Base-by-base conservation (phyloP, 2,888 invertebrate genomes). In the Labia minor region DNA sequence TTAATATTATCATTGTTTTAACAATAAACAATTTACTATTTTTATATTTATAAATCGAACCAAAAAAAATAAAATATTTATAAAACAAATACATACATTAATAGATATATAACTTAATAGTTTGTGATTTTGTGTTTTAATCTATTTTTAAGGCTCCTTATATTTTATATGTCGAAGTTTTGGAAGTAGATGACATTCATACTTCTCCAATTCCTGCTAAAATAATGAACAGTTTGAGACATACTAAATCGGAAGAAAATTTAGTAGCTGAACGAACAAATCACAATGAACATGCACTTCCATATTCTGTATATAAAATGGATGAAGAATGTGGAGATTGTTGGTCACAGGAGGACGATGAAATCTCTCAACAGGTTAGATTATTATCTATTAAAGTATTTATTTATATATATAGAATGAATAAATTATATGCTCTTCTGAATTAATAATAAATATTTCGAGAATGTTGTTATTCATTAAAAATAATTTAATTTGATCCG, bases 131-230 rank as follows among this genome's bases (percentile, higher is more conserved):
- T n/a, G n/a, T n/a, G n/a, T n/a, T n/a, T n/a, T n/a, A n/a, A n/a
- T n/a, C n/a, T n/a, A n/a, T n/a, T n/a, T n/a, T n/a, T n/a, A 72
- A 89, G 88, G 96, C 98, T 64, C 99, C 99, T 0, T 99, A 95
- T 80, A 92, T 99, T 75, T 90, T 99, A 76, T 99, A 98, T 80
- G 92, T 98, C 67, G 99, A 99, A 81, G 95, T 96, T 6, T 81
- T 95, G 62, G 95, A 95, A 79, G 89, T 92, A 65, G 86, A 89
- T 67, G 89, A 92, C 76, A 82, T 90, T 61, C 86, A 89, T 74
- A 86, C 90, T 0, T 90, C 92, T 66, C 89, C 93, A 0, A 85
- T 97, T 18, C 94, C 95, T 62, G 85, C 89, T n/a, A 95, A 95
- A 78, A 86, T 91, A 72, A 85, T 91, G 81, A 90, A 90, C 65